phyloP scores from a whole-genome alignment of 2,113 vertebrate species.

The Cyprinus carpio region DNA sequence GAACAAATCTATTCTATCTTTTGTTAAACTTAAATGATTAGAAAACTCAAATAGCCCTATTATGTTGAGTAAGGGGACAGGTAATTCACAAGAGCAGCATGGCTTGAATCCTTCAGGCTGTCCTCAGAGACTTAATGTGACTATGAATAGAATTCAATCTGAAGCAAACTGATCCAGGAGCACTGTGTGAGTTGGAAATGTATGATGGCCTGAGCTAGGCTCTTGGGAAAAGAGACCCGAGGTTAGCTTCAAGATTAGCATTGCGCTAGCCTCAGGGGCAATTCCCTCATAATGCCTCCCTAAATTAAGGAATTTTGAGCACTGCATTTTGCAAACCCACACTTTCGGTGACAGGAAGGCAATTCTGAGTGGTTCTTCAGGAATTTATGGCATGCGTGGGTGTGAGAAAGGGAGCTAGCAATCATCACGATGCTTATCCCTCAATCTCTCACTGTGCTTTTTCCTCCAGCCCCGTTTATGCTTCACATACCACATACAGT shows the following conservation, averaged over 20 bases:
- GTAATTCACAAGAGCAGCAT: slow-evolving; percentile 7
- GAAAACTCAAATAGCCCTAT: slow-evolving; percentile 44
- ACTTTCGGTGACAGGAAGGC: background rate
- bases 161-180: slow-evolving; percentile 15
- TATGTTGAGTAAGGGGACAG: background rate
- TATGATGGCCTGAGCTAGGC: background rate
- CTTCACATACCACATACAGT: slow-evolving; percentile 36
- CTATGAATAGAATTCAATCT: slow-evolving; percentile 33
- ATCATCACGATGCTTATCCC: slow-evolving; percentile 42
- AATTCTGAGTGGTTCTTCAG: slow-evolving; percentile 15
- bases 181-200: background rate
- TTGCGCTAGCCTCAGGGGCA: slow-evolving; percentile 21
- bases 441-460: slow-evolving; percentile 33
- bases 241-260: slow-evolving; percentile 50
- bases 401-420: slow-evolving; percentile 25
- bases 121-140: slow-evolving; percentile 12
- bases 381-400: slow-evolving; percentile 16
- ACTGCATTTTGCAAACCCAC: slow-evolving; percentile 31
- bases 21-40: slow-evolving; percentile 24
- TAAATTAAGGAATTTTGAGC: slow-evolving; percentile 37
- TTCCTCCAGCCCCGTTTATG: slow-evolving; percentile 35
- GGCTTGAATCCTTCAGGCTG: background rate
- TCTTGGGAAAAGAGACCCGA: slow-evolving; percentile 14
- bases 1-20: background rate
- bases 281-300: slow-evolving; percentile 66